These are phyloP conservation scores for Hyles lineata DNA, from an alignment of 2,888 invertebrate genomes.

Conservation along the genomic window DNA sequence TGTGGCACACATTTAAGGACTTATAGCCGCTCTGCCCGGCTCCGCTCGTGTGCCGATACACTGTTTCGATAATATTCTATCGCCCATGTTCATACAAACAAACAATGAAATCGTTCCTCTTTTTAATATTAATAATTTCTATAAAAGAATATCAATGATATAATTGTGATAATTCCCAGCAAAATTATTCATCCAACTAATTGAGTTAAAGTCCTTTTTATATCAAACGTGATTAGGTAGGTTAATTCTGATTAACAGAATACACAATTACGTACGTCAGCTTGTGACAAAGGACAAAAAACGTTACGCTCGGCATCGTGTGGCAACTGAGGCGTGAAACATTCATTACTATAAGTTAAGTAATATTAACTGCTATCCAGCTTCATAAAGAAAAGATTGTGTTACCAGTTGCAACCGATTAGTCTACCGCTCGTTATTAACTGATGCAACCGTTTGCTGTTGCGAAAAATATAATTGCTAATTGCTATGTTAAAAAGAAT, in stretches of 20 bases:
- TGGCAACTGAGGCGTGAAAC: slow-evolving; percentile 66
- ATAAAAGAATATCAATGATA: too few relatives aligned
- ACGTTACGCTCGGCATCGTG: slow-evolving; percentile 46
- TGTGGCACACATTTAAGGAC: too few relatives aligned
- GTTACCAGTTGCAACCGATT: slow-evolving; percentile 66
- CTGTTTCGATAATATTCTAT: too few relatives aligned
- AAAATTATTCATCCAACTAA: too few relatives aligned
- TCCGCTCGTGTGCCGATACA: too few relatives aligned
- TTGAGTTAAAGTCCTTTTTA: neutral
- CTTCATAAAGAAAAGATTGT: slow-evolving; percentile 71
- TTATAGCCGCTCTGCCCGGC: too few relatives aligned
- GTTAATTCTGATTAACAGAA: neutral
- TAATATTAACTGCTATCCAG: slow-evolving; percentile 76
- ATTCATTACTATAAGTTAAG: slow-evolving; percentile 72
- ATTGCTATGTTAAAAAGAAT: slow-evolving; percentile 61
- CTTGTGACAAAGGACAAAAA: slow-evolving; percentile 35
- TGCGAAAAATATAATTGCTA: slow-evolving; percentile 71
- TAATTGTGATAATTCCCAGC: too few relatives aligned
- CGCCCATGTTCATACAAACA: too few relatives aligned
- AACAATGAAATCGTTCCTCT: too few relatives aligned
- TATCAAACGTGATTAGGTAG: neutral
- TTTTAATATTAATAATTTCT: too few relatives aligned
- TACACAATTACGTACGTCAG: slow-evolving; percentile 29
- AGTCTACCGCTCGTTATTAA: slow-evolving; percentile 61
- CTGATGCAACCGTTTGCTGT: slow-evolving; percentile 60